Evolutionary conservation across 2,797 vertebrate species (phyloP).

Genomic region (Acrocephalus scirpaceus): DNA sequence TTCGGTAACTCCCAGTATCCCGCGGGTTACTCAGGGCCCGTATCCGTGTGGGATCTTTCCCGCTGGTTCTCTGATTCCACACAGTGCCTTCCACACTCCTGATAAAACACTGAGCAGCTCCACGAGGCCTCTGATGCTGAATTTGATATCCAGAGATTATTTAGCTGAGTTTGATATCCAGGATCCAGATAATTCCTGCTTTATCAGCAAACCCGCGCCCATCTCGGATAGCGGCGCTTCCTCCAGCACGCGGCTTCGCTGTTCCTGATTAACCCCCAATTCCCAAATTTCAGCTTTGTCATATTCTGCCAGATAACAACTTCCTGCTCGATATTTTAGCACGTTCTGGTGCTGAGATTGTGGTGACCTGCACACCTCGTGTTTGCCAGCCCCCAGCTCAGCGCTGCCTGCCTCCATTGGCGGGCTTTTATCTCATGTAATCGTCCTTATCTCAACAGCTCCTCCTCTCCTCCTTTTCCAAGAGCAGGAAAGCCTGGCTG

Average conservation of each 20-base stretch:
- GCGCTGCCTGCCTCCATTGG: not conserved
- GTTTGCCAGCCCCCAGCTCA: not conserved
- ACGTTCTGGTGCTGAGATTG: not conserved
- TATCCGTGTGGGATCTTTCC: not conserved
- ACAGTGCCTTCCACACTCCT: not conserved
- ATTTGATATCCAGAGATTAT: not conserved
- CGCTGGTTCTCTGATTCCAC: not conserved
- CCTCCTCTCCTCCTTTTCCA: not conserved
- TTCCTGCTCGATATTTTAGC: not conserved
- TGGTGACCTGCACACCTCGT: not conserved
- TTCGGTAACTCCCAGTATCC: not conserved
- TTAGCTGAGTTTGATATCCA: not conserved
- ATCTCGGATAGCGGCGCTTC: not conserved
- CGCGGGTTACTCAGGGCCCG: not conserved
- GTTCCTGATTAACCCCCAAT: not conserved
- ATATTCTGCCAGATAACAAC: not conserved
- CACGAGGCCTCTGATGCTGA: not conserved
- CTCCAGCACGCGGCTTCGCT: accelerated
- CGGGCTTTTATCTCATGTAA: not conserved
- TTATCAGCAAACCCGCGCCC: not conserved
- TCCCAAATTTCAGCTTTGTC: not conserved
- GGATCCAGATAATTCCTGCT: not conserved
- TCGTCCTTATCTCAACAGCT: not conserved
- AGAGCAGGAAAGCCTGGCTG: not conserved
- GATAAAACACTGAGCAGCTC: not conserved